A percentile compares a stretch with the other conserved stretches of the same genome.
Conservation (phyloP, 2,888 invertebrate species). For the Trypoxylon attenuatum region DNA sequence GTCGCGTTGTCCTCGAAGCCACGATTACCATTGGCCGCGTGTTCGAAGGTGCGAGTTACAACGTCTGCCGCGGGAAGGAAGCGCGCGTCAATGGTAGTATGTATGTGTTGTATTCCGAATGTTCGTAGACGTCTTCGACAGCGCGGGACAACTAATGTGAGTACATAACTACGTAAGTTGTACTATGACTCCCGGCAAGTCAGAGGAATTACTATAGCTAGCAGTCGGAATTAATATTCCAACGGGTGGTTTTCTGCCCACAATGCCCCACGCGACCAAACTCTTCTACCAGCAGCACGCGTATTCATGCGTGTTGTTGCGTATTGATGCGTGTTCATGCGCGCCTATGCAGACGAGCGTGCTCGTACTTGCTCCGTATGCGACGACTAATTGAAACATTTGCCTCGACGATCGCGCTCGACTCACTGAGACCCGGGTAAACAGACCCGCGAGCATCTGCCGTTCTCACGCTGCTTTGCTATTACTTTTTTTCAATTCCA, state of each 20-base stretch:
- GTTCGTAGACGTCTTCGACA: background rate
- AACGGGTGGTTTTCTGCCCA: no score
- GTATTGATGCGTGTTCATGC: conserved; percentile 35
- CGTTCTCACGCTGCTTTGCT: conserved; percentile 44
- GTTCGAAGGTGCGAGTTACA: no score
- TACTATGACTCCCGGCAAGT: no score
- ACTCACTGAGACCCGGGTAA: no score
- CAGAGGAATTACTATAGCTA: background rate
- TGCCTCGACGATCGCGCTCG: conserved; percentile 45
- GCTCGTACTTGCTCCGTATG: conserved; percentile 31
- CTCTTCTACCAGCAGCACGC: conserved; percentile 5
- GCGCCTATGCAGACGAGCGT: conserved; percentile 49
- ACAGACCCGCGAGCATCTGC: conserved; percentile 29
- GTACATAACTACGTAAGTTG: no score
- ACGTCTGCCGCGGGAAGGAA: conserved; percentile 10
- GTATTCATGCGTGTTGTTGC: conserved; percentile 29
- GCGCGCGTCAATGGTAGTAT: conserved; percentile 18
- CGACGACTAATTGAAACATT: conserved; percentile 51
- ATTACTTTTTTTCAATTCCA: no score
- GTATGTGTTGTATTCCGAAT: no score
- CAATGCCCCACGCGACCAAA: conserved; percentile 6
- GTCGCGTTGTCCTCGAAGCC: no score
- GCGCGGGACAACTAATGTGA: conserved; percentile 19
- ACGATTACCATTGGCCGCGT: conserved; percentile 6
- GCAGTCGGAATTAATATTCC: conserved; percentile 26